These are phyloP conservation scores for Megaceryle alcyon DNA, from an alignment of 2,797 vertebrate genomes.

Conservation along the genomic window DNA sequence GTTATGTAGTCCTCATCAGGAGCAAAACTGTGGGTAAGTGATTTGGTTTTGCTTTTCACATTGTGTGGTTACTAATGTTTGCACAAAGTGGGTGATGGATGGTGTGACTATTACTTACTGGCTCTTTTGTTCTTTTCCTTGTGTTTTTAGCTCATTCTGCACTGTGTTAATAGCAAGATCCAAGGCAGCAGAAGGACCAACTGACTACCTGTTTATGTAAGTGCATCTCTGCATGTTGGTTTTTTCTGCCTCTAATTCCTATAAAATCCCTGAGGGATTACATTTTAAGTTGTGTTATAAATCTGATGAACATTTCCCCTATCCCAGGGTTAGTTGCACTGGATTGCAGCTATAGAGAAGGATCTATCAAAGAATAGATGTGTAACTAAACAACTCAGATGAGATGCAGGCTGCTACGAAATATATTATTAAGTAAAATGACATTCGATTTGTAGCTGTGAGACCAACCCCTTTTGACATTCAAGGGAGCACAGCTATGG, in stretches of 20 bases:
- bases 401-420: constrained; percentile 63
- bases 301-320: neutral
- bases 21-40: neutral
- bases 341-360: neutral
- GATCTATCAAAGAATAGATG: constrained; percentile 19
- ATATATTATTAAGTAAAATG: constrained; percentile 77
- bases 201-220: neutral
- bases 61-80: neutral
- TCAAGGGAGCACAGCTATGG: constrained; percentile 61
- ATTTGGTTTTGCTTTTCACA: neutral
- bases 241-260: constrained; percentile 38
- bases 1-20: rapidly evolving
- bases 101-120: neutral
- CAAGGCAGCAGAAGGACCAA: neutral
- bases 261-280: constrained; percentile 18
- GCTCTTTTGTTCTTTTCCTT: neutral
- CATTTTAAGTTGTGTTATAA: constrained; percentile 29
- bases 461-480: constrained; percentile 66
- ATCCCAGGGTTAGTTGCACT: neutral
- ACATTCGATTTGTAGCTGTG: constrained; percentile 76
- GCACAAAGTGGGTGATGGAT: neutral
- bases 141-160: neutral
- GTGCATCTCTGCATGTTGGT: neutral
- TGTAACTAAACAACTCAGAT: constrained; percentile 40
- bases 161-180: neutral